Evolutionary conservation across 1,140 invertebrate genomes (phyloP), one percentile per base, ranked within the genome.

Genomic region (Microplitis demolitor): DNA sequence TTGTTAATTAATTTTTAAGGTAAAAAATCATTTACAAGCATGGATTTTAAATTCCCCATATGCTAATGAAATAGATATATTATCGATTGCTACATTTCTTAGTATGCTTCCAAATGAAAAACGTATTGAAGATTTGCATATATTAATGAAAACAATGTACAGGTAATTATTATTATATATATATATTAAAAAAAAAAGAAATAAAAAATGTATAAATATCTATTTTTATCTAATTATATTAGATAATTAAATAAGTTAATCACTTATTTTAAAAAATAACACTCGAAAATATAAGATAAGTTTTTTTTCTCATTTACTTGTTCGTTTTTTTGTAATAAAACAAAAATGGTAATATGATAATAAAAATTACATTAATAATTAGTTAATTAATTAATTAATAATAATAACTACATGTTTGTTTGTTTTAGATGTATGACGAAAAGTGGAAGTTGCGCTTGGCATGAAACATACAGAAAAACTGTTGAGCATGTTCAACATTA

Each of bases 381-480:
- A 45, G 24, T 24, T 45, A 45, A 45, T 39, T 45, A 45, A 45
- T 45, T 11, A 11, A 45, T 24, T 45, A 45, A 45, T 45, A 45
- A 45, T 45, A 45, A 45, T 79, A 75, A 76, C 74, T 80, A 76
- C 76, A 80, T 80, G 69, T 77, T 76, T 76, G 71, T 78, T 75
- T 76, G 66, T 74, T 76, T 72, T 69, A 87, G 85, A 83, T 87
- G 83, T 78, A 84, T 83, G 77, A 82, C 75, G 74, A 80, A 83
- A 78, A 84, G 78, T 78, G 79, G 78, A 79, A 83, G 78, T 79
- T 87, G 85, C 78, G 80, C 83, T 85, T 87, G 85, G 84, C 84
- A 87, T 84, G 79, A 80, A 78, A 85, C 84, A 74, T 87, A 86
- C 71, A 83, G 80, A 76, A 85, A 82, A 84, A 84, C 80, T 72